Percentiles rank a stretch among this genome's conserved stretches.
Conservation (phyloP, 1,140 invertebrate genomes). For the Argopecten irradians region DNA sequence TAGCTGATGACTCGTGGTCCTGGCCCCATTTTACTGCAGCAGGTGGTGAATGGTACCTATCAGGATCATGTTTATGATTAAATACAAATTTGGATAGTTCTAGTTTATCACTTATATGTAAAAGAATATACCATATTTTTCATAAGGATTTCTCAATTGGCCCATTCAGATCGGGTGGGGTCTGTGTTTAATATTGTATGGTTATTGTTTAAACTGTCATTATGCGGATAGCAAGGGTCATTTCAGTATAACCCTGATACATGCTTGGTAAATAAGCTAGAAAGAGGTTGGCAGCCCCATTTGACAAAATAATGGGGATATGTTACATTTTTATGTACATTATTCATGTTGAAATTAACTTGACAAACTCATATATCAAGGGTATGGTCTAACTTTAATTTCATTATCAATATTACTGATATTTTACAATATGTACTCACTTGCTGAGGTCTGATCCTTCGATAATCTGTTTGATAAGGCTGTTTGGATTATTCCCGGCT, state of each 20-base stretch:
- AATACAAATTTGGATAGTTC: neutral
- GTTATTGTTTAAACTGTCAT: no score
- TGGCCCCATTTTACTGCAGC: conserved; percentile 15
- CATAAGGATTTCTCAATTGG: neutral
- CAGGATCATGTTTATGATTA: neutral
- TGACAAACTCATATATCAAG: neutral
- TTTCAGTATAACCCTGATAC: no score
- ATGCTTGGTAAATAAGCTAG: no score
- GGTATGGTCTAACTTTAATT: neutral
- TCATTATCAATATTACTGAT: neutral
- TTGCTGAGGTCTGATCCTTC: conserved; percentile 4
- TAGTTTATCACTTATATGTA: neutral
- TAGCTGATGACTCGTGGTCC: neutral
- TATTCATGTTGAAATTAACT: no score
- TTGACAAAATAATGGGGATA: no score
- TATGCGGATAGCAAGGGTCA: no score
- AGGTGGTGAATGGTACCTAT: neutral
- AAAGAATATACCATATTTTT: neutral
- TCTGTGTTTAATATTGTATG: no score
- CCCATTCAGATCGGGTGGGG: no score
- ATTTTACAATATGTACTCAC: neutral
- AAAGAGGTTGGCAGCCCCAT: no score
- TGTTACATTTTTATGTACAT: no score
- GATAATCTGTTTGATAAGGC: conserved; percentile 23
- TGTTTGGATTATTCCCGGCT: no score